Evolutionary conservation across 2,113 vertebrate genomes (phyloP).

Genomic region (Myanophis thanlyinensis): DNA sequence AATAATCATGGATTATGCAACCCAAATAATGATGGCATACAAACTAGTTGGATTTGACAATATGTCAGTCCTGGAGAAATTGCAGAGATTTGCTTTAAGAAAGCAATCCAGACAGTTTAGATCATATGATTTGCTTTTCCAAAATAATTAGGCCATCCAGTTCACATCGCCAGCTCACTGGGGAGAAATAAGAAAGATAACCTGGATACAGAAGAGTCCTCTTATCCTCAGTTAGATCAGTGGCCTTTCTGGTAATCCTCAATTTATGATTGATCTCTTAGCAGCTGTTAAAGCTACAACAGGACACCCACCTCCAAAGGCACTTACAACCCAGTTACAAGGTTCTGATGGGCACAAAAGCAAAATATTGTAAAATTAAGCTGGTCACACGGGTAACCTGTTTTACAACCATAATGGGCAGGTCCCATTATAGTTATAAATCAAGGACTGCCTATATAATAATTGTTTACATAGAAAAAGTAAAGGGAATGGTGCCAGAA

Average conservation of each 20-base stretch:
- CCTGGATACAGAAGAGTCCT: neutral
- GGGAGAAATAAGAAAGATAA: neutral
- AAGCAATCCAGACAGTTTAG: neutral
- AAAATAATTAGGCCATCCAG: neutral
- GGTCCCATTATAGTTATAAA: neutral
- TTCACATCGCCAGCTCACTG: neutral
- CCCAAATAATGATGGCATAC: neutral
- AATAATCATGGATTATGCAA: neutral
- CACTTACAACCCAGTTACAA: neutral
- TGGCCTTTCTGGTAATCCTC: neutral
- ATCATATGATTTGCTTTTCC: neutral
- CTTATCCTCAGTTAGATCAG: neutral
- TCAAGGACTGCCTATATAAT: neutral
- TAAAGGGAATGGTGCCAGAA: neutral
- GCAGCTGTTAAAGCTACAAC: neutral
- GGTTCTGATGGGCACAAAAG: neutral
- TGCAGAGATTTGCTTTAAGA: neutral
- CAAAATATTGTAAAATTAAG: neutral
- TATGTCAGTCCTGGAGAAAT: neutral
- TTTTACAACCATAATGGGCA: neutral
- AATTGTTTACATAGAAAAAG: neutral
- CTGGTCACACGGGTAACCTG: neutral
- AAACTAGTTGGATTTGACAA: neutral
- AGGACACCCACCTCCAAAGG: neutral
- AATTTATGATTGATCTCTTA: neutral